Percentiles rank a stretch among this genome's conserved stretches.
Evolutionary conservation across 2,888 invertebrate genomes (phyloP).

Genomic region (Agonopterix arenella): DNA sequence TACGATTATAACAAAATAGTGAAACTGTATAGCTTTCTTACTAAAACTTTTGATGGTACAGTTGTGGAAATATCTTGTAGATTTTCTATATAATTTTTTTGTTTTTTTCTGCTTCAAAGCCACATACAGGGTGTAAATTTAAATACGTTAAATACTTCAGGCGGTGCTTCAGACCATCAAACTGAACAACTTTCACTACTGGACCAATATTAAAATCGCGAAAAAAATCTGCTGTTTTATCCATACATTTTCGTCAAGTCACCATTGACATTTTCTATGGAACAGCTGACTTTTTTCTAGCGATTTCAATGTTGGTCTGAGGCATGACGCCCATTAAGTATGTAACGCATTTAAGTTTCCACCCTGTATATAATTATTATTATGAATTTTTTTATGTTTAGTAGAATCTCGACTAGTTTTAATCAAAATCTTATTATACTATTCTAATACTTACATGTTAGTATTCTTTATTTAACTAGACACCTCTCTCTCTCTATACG

Average conservation of each 20-base stretch:
- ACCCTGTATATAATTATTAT: background rate
- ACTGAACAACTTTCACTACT: too few species aligned
- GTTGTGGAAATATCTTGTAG: conserved; percentile 49
- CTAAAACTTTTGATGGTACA: conserved; percentile 32
- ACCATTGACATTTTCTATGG: too few species aligned
- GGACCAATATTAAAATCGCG: too few species aligned
- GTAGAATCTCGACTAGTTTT: background rate
- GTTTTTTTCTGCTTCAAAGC: background rate
- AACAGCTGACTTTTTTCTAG: too few species aligned
- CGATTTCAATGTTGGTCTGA: too few species aligned
- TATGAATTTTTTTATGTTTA: background rate
- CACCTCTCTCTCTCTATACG: background rate
- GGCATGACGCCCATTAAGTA: too few species aligned
- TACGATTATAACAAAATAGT: conserved; percentile 28
- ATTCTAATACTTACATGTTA: background rate
- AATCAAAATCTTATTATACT: too few species aligned
- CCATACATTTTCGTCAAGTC: too few species aligned
- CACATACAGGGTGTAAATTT: too few species aligned
- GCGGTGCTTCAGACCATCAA: too few species aligned
- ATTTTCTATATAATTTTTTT: background rate
- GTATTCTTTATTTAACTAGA: background rate
- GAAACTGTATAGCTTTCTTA: conserved; percentile 57
- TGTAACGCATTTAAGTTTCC: background rate
- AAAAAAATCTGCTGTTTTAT: too few species aligned
- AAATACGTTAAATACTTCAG: too few species aligned